These are phyloP conservation scores for Balearica regulorum DNA, from an alignment of 2,797 vertebrate genomes.

Conservation along the genomic window DNA sequence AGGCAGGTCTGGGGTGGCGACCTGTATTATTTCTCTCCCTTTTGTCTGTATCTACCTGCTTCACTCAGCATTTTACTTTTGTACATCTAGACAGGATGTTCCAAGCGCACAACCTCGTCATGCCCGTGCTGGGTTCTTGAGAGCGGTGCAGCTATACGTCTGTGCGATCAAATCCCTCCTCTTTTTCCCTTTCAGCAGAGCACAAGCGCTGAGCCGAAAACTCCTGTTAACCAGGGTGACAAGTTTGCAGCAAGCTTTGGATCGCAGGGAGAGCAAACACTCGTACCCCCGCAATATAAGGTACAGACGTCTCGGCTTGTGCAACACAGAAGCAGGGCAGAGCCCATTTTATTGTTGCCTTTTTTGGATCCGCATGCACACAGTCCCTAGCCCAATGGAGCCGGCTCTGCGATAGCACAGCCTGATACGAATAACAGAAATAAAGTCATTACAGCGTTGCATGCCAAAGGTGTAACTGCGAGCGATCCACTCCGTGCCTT, in stretches of 20 bases:
- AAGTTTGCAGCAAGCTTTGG: neutral
- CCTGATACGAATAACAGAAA: neutral
- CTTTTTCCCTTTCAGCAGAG: neutral
- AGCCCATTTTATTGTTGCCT: neutral
- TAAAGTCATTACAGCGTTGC: neutral
- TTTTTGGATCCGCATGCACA: neutral
- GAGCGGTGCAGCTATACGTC: neutral
- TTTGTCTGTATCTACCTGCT: neutral
- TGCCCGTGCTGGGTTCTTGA: neutral
- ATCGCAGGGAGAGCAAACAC: neutral
- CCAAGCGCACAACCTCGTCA: neutral
- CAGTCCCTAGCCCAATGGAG: neutral
- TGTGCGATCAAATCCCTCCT: neutral
- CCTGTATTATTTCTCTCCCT: neutral
- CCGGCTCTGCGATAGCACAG: neutral
- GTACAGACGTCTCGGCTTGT: neutral
- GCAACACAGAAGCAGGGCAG: neutral
- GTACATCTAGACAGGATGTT: fast-evolving
- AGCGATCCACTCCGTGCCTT: neutral
- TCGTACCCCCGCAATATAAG: neutral
- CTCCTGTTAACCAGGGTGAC: neutral
- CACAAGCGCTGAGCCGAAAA: neutral
- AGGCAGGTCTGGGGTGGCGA: neutral
- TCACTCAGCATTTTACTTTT: neutral
- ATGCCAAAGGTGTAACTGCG: neutral